A percentile compares a stretch with the other conserved stretches of the same genome.
These are phyloP conservation scores for Tetranychus truncatus DNA, from an alignment of 2,888 invertebrate species.

Conservation along the genomic window DNA sequence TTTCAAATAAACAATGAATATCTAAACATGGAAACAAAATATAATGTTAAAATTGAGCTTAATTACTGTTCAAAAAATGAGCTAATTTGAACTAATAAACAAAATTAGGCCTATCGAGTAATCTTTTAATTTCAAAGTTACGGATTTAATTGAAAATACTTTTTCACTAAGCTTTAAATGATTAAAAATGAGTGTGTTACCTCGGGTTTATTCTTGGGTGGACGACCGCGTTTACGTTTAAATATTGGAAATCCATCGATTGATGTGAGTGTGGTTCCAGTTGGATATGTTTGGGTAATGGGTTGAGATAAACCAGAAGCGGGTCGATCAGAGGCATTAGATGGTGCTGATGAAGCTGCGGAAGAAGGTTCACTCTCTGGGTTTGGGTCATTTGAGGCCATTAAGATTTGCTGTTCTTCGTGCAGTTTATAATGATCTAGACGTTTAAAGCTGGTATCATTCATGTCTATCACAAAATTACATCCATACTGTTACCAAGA, in stretches of 20 bases:
- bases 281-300: slow-evolving; percentile 18
- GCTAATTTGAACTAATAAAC: no score
- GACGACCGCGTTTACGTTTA: slow-evolving; percentile 73
- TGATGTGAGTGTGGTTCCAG: slow-evolving; percentile 12
- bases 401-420: slow-evolving; percentile 34
- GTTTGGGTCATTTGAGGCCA: slow-evolving; percentile 6
- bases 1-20: no score
- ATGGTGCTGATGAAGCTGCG: not conserved
- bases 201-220: slow-evolving; percentile 58
- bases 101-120: no score
- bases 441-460: slow-evolving; percentile 57
- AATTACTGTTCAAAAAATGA: no score
- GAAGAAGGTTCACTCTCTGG: not conserved
- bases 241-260: slow-evolving; percentile 62
- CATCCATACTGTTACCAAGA: slow-evolving; percentile 47
- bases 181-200: not conserved
- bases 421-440: slow-evolving; percentile 72
- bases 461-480: slow-evolving; percentile 52
- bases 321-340: slow-evolving; percentile 1
- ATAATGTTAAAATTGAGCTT: no score
- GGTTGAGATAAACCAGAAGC: slow-evolving; percentile 15
- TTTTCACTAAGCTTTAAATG: no score
- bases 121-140: no score
- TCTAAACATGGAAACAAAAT: no score
- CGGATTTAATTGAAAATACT: no score